phyloP scores from a whole-genome alignment of 2,797 vertebrate species.

The Dallia pectoralis region DNA sequence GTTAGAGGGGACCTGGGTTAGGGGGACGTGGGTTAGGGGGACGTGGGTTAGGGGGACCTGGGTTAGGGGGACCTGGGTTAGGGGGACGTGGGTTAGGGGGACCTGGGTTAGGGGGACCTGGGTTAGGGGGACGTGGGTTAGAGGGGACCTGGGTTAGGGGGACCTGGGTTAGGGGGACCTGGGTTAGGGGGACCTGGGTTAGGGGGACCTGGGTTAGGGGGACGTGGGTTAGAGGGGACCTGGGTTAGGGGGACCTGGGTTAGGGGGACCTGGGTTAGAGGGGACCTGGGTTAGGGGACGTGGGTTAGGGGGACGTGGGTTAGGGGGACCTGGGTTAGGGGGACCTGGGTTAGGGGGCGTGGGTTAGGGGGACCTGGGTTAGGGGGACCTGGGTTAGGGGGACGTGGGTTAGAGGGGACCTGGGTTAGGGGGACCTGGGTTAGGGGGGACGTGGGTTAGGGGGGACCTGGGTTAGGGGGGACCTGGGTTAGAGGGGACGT shows the following conservation, averaged over 20 bases:
- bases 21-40: constrained; percentile 3
- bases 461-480: neutral
- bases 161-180: too few relatives aligned
- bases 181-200: neutral
- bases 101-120: constrained; percentile 38
- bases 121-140: neutral
- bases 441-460: constrained; percentile 17
- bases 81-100: neutral
- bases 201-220: constrained; percentile 35
- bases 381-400: constrained; percentile 35
- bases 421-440: constrained; percentile 33
- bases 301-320: neutral
- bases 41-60: constrained; percentile 29
- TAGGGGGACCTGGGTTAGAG: constrained; percentile 44
- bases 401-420: constrained; percentile 3
- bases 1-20: constrained; percentile 22
- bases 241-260: neutral
- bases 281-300: constrained; percentile 15
- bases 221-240: constrained; percentile 3
- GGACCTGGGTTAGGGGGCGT: constrained; percentile 12
- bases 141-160: constrained; percentile 36
- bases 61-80: constrained; percentile 23
- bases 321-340: constrained; percentile 34
- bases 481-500: constrained; percentile 40
- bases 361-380: neutral